Base-by-base conservation (phyloP, 2,113 vertebrate genomes). In the Heteronetta atricapilla region DNA sequence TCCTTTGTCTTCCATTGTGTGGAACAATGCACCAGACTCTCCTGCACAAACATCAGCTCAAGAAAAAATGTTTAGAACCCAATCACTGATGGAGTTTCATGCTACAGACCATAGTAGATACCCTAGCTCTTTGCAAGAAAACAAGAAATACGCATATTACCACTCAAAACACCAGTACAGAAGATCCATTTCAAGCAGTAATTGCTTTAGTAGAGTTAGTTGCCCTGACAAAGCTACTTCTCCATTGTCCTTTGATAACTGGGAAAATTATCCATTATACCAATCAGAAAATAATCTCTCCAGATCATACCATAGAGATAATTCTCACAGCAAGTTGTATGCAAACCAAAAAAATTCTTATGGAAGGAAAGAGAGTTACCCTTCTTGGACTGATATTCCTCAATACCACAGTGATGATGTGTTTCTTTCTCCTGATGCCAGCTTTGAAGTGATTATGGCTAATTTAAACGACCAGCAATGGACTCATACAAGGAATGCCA, bases 1-100 rank as follows among this genome's bases (percentile, higher is more conserved):
- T 82, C 98, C 98, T 75, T 80, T 98, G 46, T 98, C 98, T 63
- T 98, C 98, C 76, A 98, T 98, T 68, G 95, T 97, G 36, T 98
- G 98, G 98, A 98, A 98, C 58, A 96, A 95, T 55, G 91, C 86
- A 70, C 68, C 96, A 25, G 93, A 95, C 40, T 75, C 94, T 73
- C 85, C 91, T 56, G 90, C 68, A 89, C 92, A 97, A 23, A 68
- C 62, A 20, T 53, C 93, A 38, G 14, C 90, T 85, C 86, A 94
- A 56, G 95, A 97, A 60, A 95, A 86, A 48, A 89, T 97, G 75
- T 88, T 88, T 52, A 94, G 93, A 81, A 83, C 95, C 34, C 96
- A 96, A 0, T 98, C 97, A 8, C 92, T 98, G 44, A 97, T 97
- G 96, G 98, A 98, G 46, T 90, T 96, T 63, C 96, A 97, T 63